Conservation (phyloP, 2,888 invertebrate genomes). For the Augochlorella aurata region DNA sequence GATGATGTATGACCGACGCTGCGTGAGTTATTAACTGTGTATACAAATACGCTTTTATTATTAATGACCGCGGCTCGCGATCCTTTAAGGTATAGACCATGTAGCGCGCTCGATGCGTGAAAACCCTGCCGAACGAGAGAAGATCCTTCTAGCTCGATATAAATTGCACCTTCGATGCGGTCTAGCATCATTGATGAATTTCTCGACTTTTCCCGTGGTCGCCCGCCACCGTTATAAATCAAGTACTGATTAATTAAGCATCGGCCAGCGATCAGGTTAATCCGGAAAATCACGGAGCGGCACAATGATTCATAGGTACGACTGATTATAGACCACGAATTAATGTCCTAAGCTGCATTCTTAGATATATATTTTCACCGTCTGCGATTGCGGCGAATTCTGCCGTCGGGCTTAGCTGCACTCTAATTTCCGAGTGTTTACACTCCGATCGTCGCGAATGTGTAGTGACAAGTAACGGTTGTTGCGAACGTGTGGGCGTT, state of each 20-base stretch:
- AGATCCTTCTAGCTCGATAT: constrained; percentile 21
- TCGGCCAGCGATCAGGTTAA: constrained; percentile 35
- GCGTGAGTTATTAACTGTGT: constrained; percentile 54
- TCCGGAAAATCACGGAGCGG: constrained; percentile 4
- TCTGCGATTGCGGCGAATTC: not conserved
- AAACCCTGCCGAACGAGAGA: not conserved
- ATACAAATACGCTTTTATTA: constrained; percentile 51
- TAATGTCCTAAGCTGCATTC: not conserved
- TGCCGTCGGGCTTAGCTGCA: not conserved
- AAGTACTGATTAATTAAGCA: constrained; percentile 52
- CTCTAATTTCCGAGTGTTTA: not conserved
- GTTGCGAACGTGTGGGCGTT: not conserved
- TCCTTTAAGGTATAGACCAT: constrained; percentile 36
- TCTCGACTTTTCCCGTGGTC: constrained; percentile 11
- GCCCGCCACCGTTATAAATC: constrained; percentile 36
- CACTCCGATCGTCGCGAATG: not conserved
- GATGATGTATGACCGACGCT: constrained; percentile 47
- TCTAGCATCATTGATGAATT: constrained; percentile 14
- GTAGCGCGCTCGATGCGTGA: constrained; percentile 2
- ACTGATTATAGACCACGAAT: not conserved
- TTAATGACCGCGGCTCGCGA: constrained; percentile 49
- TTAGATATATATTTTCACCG: not conserved
- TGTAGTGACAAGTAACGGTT: not conserved
- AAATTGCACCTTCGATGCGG: constrained; percentile 38
- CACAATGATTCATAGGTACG: not conserved